phyloP scores from a whole-genome alignment of 64 coral and sea anemone species.

The Dendrophyllia cribrosa region DNA sequence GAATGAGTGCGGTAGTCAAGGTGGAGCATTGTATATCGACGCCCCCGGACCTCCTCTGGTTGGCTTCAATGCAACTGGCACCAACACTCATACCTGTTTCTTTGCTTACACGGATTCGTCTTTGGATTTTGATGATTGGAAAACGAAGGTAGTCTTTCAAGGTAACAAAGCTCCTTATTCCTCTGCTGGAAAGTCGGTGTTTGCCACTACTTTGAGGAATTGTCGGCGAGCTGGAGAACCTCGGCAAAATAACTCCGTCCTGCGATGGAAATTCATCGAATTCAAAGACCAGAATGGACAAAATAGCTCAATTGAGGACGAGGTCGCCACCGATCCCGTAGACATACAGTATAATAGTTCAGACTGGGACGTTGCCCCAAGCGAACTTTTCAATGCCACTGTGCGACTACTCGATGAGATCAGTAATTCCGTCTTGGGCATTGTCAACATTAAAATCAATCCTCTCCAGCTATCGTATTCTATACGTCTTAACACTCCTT shows the following conservation, averaged over 20 bases:
- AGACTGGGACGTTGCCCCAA: constrained; percentile 69
- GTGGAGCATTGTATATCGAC: constrained; percentile 87
- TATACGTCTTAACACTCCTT: constrained; percentile 42
- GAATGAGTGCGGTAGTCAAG: constrained; percentile 66
- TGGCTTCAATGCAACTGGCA: constrained; percentile 81
- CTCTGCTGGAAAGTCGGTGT: constrained; percentile 66
- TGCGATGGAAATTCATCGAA: constrained; percentile 71
- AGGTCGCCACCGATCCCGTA: constrained; percentile 86
- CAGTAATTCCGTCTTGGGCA: constrained; percentile 61
- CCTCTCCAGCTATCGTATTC: not conserved
- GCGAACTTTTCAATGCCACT: constrained; percentile 69
- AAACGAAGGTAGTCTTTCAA: constrained; percentile 76
- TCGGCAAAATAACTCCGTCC: constrained; percentile 60
- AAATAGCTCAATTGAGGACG: constrained; percentile 29
- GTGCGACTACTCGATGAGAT: constrained; percentile 69
- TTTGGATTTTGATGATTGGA: constrained; percentile 76
- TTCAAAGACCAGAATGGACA: constrained; percentile 61
- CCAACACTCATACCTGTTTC: constrained; percentile 68
- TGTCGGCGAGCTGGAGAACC: constrained; percentile 77
- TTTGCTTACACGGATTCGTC: constrained; percentile 54
- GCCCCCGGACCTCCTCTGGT: constrained; percentile 87
- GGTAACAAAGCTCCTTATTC: constrained; percentile 59
- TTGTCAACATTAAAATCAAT: constrained; percentile 42
- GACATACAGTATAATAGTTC: constrained; percentile 54
- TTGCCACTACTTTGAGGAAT: constrained; percentile 80